Conservation (phyloP, 2,888 invertebrate genomes). For the Chironomus riparius region DNA sequence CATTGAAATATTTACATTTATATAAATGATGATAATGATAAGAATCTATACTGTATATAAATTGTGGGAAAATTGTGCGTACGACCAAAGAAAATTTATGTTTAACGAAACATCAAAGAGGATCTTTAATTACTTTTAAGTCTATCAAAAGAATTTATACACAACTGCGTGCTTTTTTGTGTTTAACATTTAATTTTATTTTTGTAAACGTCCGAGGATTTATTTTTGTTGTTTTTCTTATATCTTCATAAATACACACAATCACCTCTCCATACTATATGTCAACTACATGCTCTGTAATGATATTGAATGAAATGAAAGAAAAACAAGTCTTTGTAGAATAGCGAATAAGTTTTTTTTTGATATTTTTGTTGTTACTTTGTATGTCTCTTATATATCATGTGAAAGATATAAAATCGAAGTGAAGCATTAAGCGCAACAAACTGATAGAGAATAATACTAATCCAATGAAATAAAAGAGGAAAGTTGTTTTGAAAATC, state of each 20-base stretch:
- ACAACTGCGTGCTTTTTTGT: neutral
- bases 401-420: neutral
- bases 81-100: too few relatives aligned
- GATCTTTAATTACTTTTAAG: neutral
- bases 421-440: neutral
- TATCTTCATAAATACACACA: neutral
- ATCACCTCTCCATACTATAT: neutral
- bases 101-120: too few relatives aligned
- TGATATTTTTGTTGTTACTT: neutral
- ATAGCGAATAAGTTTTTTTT: neutral
- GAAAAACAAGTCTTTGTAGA: neutral
- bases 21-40: too few relatives aligned
- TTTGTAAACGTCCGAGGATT: neutral
- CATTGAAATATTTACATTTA: too few relatives aligned
- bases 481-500: too few relatives aligned
- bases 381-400: neutral
- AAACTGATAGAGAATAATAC: conserved; percentile 5
- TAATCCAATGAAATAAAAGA: neutral
- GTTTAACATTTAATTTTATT: neutral
- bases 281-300: neutral
- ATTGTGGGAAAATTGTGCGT: too few relatives aligned
- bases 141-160: neutral
- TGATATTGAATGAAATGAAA: neutral
- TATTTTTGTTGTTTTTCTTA: neutral
- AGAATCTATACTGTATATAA: too few relatives aligned